Evolutionary conservation across 2,888 invertebrate species (phyloP).

Genomic region (Neelides folsomi): DNA sequence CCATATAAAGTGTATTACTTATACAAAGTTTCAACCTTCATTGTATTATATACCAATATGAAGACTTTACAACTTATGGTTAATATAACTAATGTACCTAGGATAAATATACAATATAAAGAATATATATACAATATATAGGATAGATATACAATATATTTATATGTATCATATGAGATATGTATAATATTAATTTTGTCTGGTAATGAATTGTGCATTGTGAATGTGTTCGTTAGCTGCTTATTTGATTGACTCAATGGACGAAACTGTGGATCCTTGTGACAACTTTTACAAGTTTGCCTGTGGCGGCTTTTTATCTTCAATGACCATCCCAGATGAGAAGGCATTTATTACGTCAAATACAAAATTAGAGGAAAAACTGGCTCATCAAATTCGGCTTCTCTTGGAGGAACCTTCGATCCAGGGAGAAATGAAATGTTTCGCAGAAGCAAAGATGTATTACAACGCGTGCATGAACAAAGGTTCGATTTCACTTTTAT

Average conservation of each 20-base stretch:
- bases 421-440: conserved; percentile 53
- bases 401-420: conserved; percentile 53
- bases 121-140: too few species aligned
- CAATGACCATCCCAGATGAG: conserved; percentile 63
- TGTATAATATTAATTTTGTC: too few species aligned
- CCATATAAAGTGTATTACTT: too few species aligned
- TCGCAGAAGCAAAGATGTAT: conserved; percentile 64
- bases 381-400: conserved; percentile 57
- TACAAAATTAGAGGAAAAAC: conserved; percentile 57
- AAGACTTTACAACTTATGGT: too few species aligned
- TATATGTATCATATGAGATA: too few species aligned
- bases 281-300: conserved; percentile 71
- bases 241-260: conserved; percentile 56
- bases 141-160: too few species aligned
- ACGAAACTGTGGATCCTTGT: conserved; percentile 57
- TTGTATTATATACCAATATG: too few species aligned
- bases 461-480: conserved; percentile 81
- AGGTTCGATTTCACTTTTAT: conserved; percentile 47
- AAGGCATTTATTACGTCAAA: conserved; percentile 59
- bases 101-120: too few species aligned
- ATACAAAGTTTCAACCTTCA: too few species aligned
- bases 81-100: too few species aligned
- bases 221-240: conserved; percentile 44
- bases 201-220: too few species aligned
- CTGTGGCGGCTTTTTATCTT: conserved; percentile 59